Evolutionary conservation across 2,797 vertebrate species (phyloP), one percentile per base, ranked within the genome.

Genomic region (Spheniscus humboldti): DNA sequence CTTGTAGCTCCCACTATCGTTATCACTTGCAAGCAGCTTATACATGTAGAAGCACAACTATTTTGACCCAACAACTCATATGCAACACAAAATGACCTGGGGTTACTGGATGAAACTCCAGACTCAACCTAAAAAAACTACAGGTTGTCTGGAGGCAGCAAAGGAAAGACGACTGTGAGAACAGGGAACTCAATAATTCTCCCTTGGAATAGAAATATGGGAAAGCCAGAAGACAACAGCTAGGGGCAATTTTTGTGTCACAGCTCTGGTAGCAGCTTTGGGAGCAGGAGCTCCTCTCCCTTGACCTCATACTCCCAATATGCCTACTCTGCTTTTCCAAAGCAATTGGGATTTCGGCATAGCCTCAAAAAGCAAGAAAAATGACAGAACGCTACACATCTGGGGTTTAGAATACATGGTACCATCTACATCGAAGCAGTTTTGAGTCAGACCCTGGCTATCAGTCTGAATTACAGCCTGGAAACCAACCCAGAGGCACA

Each of bases 301-400:
- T 68, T 45, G 64, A 27, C 13, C 33, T 31, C 35, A 3, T 3
- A 3, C 7, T 57, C 30, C 14, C 19, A 45, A 6, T 11, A 15
- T 6, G 2, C 19, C 33, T 28, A 15, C 8, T 41, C 11, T 63
- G 25, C 18, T 86, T 48, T 83, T 53, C 85, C 20, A 45, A 48
- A 79, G 28, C 13, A 50, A 57, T 62, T 13, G 17, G 37, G 23
- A 59, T 59, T 69, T 41, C 62, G 52, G 30, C 28, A 11, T 13
- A 7, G 13, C 71, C 62, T 79, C 41, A n/a, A 68, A 75, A 71
- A 37, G 16, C 24, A 62, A 41, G 30, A 48, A 17, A 45, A 60
- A 22, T 10, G 8, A 17, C 7, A 41, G 13, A 71, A 9, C 1
- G 0, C 23, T 47, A 39, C 47, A 31, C 18, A 9, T 23, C 16